Conservation (phyloP, 2,888 invertebrate species). For the Hydrotaea cyrtoneurina region DNA sequence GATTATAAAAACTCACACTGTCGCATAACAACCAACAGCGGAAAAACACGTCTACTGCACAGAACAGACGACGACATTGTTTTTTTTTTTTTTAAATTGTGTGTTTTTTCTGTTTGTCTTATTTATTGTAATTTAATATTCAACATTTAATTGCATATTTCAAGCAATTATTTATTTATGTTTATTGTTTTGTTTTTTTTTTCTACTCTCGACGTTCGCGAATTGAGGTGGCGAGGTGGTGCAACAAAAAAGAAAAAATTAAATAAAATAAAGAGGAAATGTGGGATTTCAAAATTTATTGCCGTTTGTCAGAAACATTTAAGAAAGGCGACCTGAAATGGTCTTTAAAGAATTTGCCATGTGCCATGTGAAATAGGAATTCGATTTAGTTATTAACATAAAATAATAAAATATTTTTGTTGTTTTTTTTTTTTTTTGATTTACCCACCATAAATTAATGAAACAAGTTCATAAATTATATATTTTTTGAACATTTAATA, state of each 20-base stretch:
- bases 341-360: background rate
- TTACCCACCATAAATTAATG: no score
- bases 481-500: no score
- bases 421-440: no score
- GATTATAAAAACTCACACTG: background rate
- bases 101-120: background rate
- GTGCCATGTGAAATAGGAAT: background rate
- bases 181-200: background rate
- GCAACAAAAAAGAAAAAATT: background rate
- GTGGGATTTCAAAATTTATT: constrained; percentile 10
- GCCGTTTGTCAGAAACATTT: background rate
- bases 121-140: constrained; percentile 35
- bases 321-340: background rate
- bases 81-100: background rate
- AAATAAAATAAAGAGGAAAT: constrained; percentile 10
- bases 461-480: no score
- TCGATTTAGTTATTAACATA: background rate
- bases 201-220: background rate
- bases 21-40: background rate
- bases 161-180: constrained; percentile 38
- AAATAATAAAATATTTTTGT: background rate
- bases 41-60: background rate
- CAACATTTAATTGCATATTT: constrained; percentile 35
- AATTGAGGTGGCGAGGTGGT: background rate
- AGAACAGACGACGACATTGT: background rate